phyloP scores from a whole-genome alignment of 2,113 vertebrate genomes.

The Prunella himalayana region DNA sequence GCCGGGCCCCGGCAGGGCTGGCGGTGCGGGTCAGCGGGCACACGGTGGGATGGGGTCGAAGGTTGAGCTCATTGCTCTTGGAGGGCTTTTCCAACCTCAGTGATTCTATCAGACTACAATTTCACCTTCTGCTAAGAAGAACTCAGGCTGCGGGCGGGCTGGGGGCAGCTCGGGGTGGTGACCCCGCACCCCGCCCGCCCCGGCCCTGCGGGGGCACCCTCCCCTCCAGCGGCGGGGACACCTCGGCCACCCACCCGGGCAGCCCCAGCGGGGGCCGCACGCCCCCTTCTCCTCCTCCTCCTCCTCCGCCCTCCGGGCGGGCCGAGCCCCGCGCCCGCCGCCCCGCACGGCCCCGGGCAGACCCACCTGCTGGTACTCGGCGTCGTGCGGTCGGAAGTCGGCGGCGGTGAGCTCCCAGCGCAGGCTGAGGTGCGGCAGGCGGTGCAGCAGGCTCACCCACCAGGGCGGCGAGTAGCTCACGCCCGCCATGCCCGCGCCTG shows the following conservation, averaged over 20 bases:
- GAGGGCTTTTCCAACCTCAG: neutral
- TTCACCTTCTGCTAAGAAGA: neutral
- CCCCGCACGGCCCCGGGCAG: neutral
- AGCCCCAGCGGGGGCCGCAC: neutral
- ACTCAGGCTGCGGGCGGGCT: neutral
- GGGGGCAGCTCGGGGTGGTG: neutral
- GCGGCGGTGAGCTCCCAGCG: slow-evolving; percentile 85
- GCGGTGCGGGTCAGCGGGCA: neutral
- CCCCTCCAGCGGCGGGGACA: neutral
- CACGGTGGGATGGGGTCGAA: neutral
- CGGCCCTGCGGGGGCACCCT: neutral
- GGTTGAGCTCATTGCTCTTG: neutral
- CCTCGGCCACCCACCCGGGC: neutral
- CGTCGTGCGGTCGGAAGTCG: slow-evolving; percentile 88
- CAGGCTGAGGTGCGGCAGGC: slow-evolving; percentile 88
- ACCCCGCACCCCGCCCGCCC: neutral
- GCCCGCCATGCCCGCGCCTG: slow-evolving; percentile 74
- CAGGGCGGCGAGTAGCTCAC: slow-evolving; percentile 91
- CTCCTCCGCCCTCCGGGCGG: neutral
- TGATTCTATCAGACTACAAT: rapidly evolving
- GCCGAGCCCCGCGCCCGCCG: neutral
- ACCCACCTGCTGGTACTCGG: slow-evolving; percentile 91
- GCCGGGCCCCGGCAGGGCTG: neutral
- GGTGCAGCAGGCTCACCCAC: slow-evolving; percentile 94
- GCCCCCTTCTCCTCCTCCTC: neutral